phyloP scores from a whole-genome alignment of 2,113 vertebrate species.

The Ochotona princeps region DNA sequence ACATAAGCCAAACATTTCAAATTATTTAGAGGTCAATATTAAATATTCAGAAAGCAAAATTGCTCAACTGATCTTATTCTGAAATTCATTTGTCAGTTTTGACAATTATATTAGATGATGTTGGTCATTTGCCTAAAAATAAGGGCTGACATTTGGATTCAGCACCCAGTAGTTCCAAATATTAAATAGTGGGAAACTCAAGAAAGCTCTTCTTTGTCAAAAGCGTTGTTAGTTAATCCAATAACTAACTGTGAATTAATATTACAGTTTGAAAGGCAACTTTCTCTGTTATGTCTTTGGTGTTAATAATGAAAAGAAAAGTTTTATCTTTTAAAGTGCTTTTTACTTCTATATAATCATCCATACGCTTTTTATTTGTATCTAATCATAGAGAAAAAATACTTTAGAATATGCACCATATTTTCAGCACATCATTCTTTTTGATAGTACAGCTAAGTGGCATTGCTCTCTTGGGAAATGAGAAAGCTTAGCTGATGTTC shows the following conservation, averaged over 20 bases:
- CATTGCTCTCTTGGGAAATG: neutral
- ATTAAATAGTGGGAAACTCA: neutral
- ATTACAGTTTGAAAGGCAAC: no score
- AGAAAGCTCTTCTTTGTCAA: constrained; percentile 1
- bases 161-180: constrained; percentile 18
- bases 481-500: neutral
- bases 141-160: constrained; percentile 61
- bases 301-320: neutral
- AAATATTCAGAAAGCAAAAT: neutral
- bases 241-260: neutral
- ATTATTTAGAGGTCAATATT: neutral
- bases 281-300: neutral
- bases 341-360: neutral
- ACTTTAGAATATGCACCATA: neutral
- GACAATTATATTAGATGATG: constrained; percentile 48
- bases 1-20: constrained; percentile 10
- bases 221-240: neutral
- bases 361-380: neutral
- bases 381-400: neutral
- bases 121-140: constrained; percentile 69
- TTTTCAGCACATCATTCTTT: neutral
- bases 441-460: neutral
- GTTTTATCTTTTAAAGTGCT: neutral
- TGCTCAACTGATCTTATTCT: neutral
- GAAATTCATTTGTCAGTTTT: neutral